These are phyloP conservation scores for Simalia tracyae DNA, from an alignment of 2,797 vertebrate genomes.

Conservation along the genomic window DNA sequence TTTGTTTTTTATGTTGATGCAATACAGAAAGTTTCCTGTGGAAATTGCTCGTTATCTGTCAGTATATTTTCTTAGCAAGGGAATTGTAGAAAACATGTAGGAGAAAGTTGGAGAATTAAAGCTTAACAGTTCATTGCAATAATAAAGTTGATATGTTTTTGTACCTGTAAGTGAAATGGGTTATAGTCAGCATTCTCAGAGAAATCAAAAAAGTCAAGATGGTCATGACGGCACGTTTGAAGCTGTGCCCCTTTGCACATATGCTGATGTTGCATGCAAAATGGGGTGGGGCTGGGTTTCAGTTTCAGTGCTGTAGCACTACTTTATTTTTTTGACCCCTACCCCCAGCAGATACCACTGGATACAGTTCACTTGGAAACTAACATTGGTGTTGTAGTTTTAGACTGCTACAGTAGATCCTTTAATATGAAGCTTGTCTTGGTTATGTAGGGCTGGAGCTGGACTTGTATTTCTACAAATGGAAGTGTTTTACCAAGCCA, in stretches of 20 bases:
- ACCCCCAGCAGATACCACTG: background rate
- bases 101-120: background rate
- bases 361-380: background rate
- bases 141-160: background rate
- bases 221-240: background rate
- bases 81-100: background rate
- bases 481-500: background rate
- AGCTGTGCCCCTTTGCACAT: background rate
- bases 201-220: background rate
- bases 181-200: background rate
- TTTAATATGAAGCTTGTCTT: background rate
- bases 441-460: background rate
- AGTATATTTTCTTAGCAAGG: background rate
- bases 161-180: background rate
- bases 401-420: background rate
- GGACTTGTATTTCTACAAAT: background rate
- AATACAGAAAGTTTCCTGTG: slow-evolving; percentile 28
- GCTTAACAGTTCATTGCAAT: background rate
- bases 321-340: background rate
- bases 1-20: background rate
- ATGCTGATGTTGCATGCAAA: background rate
- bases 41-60: slow-evolving; percentile 15
- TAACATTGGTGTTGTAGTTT: background rate
- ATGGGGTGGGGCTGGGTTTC: background rate
- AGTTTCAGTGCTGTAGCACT: background rate